These are phyloP conservation scores for Scaptomyza montana DNA, from an alignment of 1,140 invertebrate species.

Conservation along the genomic window DNA sequence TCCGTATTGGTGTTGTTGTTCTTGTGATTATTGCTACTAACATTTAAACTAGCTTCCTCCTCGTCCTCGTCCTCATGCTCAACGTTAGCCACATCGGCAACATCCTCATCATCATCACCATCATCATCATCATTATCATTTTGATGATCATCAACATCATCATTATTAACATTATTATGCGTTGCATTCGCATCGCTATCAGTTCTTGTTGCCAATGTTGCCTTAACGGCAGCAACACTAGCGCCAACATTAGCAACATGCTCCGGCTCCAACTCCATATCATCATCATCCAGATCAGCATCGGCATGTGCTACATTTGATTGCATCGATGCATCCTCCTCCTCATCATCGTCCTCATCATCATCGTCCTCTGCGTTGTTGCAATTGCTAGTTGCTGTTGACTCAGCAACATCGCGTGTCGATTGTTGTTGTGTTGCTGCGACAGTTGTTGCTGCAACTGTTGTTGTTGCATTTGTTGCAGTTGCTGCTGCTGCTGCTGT, in stretches of 20 bases:
- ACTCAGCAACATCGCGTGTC: constrained; percentile 1
- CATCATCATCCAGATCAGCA: constrained; percentile 52
- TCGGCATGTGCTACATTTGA: constrained; percentile 62
- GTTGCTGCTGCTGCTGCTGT: constrained; percentile 25
- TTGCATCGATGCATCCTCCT: constrained; percentile 69
- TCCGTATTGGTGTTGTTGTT: constrained; percentile 55
- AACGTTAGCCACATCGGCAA: constrained; percentile 20
- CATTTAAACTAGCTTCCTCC: constrained; percentile 72
- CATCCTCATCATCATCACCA: constrained; percentile 24
- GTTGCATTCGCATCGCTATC: constrained; percentile 43
- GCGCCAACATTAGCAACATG: constrained; percentile 42
- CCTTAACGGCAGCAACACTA: constrained; percentile 21
- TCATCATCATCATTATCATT: constrained; percentile 20
- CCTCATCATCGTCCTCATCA: constrained; percentile 65
- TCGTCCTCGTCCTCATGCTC: constrained; percentile 38
- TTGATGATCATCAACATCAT: constrained; percentile 23
- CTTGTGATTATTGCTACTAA: constrained; percentile 71
- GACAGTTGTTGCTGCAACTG: constrained; percentile 12
- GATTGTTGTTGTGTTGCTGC: constrained; percentile 13
- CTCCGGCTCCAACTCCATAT: constrained; percentile 58
- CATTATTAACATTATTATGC: constrained; percentile 18
- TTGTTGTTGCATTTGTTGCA: not conserved
- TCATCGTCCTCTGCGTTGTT: constrained; percentile 55
- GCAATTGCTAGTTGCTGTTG: constrained; percentile 29
- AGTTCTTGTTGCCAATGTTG: constrained; percentile 61